Conservation (phyloP, 2,888 invertebrate species). For the Celastrina argiolus region DNA sequence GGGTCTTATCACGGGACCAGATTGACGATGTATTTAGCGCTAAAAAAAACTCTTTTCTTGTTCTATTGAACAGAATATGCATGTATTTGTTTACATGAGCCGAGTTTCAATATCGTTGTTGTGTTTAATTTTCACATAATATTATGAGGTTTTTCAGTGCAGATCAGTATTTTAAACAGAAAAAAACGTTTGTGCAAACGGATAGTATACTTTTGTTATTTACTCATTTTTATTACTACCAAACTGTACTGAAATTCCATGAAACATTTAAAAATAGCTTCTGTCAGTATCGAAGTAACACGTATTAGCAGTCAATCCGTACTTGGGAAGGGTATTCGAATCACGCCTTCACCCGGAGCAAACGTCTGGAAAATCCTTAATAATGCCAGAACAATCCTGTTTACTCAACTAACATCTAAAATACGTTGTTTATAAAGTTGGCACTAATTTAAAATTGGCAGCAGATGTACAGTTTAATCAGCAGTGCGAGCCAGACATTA, state of each 20-base stretch:
- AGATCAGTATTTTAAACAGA: no score
- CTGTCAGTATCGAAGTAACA: constrained; percentile 14
- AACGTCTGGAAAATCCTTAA: constrained; percentile 18
- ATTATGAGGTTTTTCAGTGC: no score
- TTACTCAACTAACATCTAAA: constrained; percentile 17
- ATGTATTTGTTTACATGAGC: no score
- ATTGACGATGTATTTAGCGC: no score
- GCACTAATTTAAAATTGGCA: constrained; percentile 21
- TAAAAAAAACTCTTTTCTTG: no score
- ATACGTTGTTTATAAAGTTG: constrained; percentile 16
- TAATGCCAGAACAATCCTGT: constrained; percentile 18
- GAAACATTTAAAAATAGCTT: neutral
- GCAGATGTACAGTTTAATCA: constrained; percentile 11
- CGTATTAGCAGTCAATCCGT: constrained; percentile 20
- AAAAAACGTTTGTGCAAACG: no score
- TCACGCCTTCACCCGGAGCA: constrained; percentile 20
- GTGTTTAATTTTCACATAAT: no score
- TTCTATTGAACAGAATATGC: no score
- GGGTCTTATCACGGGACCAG: no score
- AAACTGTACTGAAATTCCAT: neutral
- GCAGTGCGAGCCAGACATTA: neutral
- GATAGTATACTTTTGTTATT: no score
- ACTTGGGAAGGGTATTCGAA: constrained; percentile 12
- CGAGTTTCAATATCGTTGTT: no score
- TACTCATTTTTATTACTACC: no score